These are phyloP conservation scores for Heliopora coerulea DNA, from an alignment of 92 coral and sea anemone genomes.

Conservation along the genomic window DNA sequence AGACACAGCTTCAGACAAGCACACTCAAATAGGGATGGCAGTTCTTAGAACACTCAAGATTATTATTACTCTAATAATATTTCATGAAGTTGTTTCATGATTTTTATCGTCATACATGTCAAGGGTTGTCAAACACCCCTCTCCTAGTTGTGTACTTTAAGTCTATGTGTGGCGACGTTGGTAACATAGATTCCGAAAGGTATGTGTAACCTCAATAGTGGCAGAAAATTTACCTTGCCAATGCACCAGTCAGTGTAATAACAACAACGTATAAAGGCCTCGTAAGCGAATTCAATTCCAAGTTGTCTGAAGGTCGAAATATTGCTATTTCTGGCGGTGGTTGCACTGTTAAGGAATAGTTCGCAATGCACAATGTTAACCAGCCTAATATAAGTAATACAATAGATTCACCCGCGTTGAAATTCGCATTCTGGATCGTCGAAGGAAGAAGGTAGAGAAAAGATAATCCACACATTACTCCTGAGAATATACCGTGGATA, in stretches of 20 bases:
- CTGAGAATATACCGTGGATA: constrained; percentile 64
- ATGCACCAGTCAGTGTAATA: constrained; percentile 69
- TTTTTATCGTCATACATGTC: too few relatives aligned
- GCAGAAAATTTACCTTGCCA: constrained; percentile 80
- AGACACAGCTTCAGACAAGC: too few relatives aligned
- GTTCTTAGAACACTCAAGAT: too few relatives aligned
- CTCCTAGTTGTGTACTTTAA: too few relatives aligned
- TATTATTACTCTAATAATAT: too few relatives aligned
- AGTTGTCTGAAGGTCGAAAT: constrained; percentile 65
- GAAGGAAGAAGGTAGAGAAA: constrained; percentile 82
- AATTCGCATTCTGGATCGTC: constrained; percentile 51
- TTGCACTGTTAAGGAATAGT: constrained; percentile 69
- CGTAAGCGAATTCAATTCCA: constrained; percentile 71
- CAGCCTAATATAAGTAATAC: constrained; percentile 69
- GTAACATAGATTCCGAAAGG: too few relatives aligned
- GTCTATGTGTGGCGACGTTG: too few relatives aligned
- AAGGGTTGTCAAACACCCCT: too few relatives aligned
- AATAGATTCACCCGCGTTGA: constrained; percentile 60
- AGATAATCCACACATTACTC: constrained; percentile 63
- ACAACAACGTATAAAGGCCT: constrained; percentile 76
- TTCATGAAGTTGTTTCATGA: too few relatives aligned
- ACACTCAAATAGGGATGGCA: too few relatives aligned
- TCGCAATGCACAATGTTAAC: constrained; percentile 79
- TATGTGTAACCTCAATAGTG: too few relatives aligned
- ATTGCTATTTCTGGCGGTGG: constrained; percentile 87